A percentile compares a stretch with the other conserved stretches of the same genome.
Evolutionary conservation across 1,140 invertebrate species (phyloP).

Genomic region (Araneus ventricosus): DNA sequence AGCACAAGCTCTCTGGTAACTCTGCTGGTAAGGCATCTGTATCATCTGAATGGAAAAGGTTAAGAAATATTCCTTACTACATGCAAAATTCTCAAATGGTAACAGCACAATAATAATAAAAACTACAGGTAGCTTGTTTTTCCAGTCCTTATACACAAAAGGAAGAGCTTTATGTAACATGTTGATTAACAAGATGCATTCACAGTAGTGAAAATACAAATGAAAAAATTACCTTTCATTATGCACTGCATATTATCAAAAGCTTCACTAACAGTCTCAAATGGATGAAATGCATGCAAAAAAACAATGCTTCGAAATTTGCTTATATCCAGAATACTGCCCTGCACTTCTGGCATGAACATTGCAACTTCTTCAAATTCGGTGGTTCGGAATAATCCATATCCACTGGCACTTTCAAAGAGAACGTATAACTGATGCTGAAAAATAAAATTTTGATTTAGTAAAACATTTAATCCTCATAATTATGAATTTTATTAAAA

Average conservation of each 20-base stretch:
- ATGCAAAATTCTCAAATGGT: neutral
- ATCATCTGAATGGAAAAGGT: no score
- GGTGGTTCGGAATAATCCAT: conserved; percentile 92
- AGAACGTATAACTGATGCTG: conserved; percentile 86
- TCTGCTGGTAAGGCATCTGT: no score
- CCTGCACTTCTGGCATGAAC: conserved; percentile 94
- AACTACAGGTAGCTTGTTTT: neutral
- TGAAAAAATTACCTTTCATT: conserved; percentile 89
- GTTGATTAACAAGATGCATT: conserved; percentile 7
- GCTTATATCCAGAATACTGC: conserved; percentile 90
- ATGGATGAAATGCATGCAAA: conserved; percentile 93
- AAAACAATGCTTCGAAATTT: conserved; percentile 95
- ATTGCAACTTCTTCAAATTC: conserved; percentile 98
- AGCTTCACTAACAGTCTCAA: conserved; percentile 95
- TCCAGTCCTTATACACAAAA: neutral
- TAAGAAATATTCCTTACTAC: no score
- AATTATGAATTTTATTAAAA: no score
- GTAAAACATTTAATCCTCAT: no score
- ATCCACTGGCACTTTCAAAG: conserved; percentile 98
- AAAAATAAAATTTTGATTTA: neutral
- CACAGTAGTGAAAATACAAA: neutral
- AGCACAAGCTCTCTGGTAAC: no score
- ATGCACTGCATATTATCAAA: conserved; percentile 97
- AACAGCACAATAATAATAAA: neutral
- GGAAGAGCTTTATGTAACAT: neutral